Evolutionary conservation across 35 echinoderm and acorn worm species (phyloP).

Genomic region (Heliocidaris tuberculata): DNA sequence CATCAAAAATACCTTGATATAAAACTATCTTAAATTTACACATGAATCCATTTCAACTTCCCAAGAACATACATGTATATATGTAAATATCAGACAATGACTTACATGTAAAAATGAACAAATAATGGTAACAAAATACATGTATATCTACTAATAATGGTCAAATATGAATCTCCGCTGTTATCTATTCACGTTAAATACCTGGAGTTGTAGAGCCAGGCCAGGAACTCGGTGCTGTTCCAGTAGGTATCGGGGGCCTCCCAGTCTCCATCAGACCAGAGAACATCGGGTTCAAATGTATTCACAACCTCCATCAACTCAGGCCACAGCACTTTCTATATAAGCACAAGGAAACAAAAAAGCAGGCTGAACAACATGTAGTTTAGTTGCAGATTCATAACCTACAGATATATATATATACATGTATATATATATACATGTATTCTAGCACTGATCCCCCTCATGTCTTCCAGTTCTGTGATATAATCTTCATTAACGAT

Average conservation of each 20-base stretch:
- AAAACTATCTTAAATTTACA: too few relatives aligned
- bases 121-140: neutral
- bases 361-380: neutral
- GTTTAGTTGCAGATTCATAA: neutral
- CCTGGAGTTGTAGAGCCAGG: conserved; percentile 96
- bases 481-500: neutral
- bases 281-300: conserved; percentile 73
- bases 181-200: neutral
- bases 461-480: neutral
- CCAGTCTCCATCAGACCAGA: conserved; percentile 98
- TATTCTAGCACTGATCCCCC: neutral
- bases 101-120: neutral
- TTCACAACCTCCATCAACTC: conserved; percentile 81
- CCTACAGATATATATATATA: too few relatives aligned
- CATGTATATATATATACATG: too few relatives aligned
- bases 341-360: neutral
- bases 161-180: neutral
- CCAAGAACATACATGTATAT: too few relatives aligned
- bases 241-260: conserved; percentile 70
- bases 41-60: too few relatives aligned
- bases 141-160: neutral
- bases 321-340: conserved; percentile 70
- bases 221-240: conserved; percentile 89
- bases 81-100: neutral
- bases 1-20: too few relatives aligned